Evolutionary conservation across 2,113 vertebrate genomes (phyloP).

Genomic region (Ptilonorhynchus violaceus): DNA sequence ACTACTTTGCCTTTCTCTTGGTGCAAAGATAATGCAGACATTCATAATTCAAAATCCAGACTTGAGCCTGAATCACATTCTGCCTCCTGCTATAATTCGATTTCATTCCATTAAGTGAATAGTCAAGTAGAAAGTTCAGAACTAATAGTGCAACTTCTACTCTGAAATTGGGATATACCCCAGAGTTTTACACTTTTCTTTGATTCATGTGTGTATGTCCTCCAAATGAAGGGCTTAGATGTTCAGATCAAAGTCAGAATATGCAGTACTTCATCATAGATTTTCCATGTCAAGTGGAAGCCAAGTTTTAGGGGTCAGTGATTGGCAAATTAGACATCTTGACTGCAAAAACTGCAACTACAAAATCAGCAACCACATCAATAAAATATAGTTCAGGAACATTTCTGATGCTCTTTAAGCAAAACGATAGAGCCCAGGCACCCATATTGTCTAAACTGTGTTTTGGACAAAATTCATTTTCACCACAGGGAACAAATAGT

Average conservation of each 20-base stretch:
- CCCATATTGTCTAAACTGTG: neutral
- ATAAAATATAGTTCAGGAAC: neutral
- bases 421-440: neutral
- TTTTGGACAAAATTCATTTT: neutral
- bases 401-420: neutral
- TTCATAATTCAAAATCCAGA: conserved; percentile 9
- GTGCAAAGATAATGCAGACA: neutral
- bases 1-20: neutral
- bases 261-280: neutral
- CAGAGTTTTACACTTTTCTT: neutral
- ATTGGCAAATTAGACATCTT: neutral
- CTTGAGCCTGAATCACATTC: neutral
- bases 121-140: neutral
- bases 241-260: conserved; percentile 26
- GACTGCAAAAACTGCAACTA: neutral
- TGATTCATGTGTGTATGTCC: neutral
- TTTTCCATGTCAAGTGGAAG: neutral
- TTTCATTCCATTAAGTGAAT: neutral
- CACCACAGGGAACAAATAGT: neutral
- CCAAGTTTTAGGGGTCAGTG: neutral
- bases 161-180: neutral
- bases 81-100: neutral
- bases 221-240: neutral
- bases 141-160: neutral
- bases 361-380: neutral